These are phyloP conservation scores for Rhagium mordax DNA, from an alignment of 2,888 invertebrate genomes.

Conservation along the genomic window DNA sequence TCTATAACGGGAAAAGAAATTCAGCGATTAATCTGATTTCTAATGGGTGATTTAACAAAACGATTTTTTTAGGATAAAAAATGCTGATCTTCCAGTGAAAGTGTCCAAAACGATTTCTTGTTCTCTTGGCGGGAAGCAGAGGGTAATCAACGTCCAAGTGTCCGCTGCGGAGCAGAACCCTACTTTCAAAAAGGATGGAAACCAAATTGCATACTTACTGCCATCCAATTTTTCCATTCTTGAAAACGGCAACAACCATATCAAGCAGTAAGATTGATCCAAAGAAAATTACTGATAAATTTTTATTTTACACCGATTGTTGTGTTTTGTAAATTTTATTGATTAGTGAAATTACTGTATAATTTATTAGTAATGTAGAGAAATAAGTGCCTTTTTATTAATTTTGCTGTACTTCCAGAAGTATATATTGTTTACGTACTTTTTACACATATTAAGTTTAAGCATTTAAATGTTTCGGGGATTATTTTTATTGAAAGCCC, in stretches of 20 bases:
- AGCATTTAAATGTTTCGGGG: not conserved
- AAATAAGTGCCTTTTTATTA: conserved; percentile 22
- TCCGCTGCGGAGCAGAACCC: conserved; percentile 71
- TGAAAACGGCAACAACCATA: conserved; percentile 68
- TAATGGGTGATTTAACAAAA: no score
- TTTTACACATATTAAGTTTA: conserved; percentile 20
- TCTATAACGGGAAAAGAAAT: no score
- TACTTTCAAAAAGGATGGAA: conserved; percentile 73
- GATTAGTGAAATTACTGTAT: not conserved
- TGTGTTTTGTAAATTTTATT: conserved; percentile 14
- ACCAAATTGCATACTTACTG: conserved; percentile 72
- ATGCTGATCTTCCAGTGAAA: conserved; percentile 81
- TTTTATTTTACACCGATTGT: not conserved
- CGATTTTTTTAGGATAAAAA: conserved; percentile 74
- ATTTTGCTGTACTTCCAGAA: conserved; percentile 23
- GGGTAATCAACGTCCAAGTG: conserved; percentile 75
- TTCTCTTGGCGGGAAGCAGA: conserved; percentile 86
- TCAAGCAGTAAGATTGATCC: conserved; percentile 53
- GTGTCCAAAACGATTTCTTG: conserved; percentile 85
- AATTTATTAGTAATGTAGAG: conserved; percentile 4
- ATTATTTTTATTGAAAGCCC: not conserved
- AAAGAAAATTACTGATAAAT: conserved; percentile 5
- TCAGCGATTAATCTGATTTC: no score
- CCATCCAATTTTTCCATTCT: conserved; percentile 72
- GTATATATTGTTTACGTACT: conserved; percentile 21